Conservation (phyloP, 2,113 vertebrate species). For the Agapornis roseicollis region DNA sequence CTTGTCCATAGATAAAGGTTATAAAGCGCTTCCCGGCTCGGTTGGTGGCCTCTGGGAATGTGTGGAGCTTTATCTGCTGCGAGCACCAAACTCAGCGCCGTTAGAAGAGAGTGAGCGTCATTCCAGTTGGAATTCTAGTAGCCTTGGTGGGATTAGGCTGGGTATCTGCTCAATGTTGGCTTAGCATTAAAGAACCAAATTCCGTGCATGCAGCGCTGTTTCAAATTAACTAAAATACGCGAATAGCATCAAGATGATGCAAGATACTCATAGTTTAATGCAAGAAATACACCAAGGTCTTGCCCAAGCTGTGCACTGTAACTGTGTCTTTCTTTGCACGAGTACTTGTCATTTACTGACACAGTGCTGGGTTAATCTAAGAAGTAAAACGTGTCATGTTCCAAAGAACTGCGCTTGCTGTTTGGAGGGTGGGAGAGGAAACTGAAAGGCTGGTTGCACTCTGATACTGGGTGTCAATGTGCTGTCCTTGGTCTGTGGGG, state of each 20-base stretch:
- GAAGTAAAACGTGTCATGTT: background rate
- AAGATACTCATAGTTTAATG: background rate
- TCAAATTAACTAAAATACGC: background rate
- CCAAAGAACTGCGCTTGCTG: background rate
- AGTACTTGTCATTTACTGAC: background rate
- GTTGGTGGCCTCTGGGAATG: background rate
- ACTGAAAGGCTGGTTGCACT: background rate
- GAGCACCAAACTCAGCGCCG: background rate
- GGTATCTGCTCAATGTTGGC: background rate
- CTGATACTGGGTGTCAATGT: background rate
- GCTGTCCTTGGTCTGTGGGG: background rate
- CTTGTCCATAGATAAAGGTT: background rate
- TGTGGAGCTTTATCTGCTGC: background rate
- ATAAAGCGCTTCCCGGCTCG: rapidly evolving
- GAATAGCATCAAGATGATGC: background rate
- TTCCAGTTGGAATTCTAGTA: background rate
- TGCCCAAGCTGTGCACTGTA: background rate
- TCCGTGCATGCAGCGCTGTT: background rate
- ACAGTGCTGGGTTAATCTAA: background rate
- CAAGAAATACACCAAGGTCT: background rate
- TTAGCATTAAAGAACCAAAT: background rate
- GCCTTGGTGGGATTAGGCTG: background rate
- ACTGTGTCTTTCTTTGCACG: background rate
- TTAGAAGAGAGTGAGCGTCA: background rate
- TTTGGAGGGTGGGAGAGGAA: slow-evolving; percentile 6